Conservation (phyloP, 2,888 invertebrate genomes). For the Sinohyriopsis cumingii region DNA sequence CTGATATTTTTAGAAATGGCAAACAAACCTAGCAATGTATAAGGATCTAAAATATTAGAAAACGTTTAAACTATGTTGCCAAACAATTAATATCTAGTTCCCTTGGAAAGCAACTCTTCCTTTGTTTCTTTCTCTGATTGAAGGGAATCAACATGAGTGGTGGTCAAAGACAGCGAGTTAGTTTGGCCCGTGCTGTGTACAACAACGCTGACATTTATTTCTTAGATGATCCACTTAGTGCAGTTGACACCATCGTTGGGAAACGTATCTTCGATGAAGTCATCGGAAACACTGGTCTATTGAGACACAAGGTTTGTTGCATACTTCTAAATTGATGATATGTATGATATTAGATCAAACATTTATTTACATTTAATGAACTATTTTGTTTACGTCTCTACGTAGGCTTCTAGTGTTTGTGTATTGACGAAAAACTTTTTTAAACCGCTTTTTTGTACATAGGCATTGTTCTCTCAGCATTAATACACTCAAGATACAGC, state of each 20-base stretch:
- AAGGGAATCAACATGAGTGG: constrained; percentile 72
- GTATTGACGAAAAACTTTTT: too few species aligned
- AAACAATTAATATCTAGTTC: not conserved
- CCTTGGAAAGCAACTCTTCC: not conserved
- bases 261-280: constrained; percentile 98
- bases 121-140: constrained; percentile 2
- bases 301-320: constrained; percentile 70
- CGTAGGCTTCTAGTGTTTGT: too few species aligned
- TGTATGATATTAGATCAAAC: too few species aligned
- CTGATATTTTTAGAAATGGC: too few species aligned
- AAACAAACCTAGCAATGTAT: too few species aligned
- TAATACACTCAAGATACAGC: too few species aligned
- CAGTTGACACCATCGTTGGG: constrained; percentile 97
- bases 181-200: constrained; percentile 71
- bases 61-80: not conserved
- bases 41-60: not conserved
- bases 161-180: constrained; percentile 72
- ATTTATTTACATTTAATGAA: too few species aligned
- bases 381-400: too few species aligned
- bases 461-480: too few species aligned
- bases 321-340: too few species aligned
- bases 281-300: constrained; percentile 81
- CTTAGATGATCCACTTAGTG: constrained; percentile 94
- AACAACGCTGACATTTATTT: constrained; percentile 80
- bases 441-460: too few species aligned